Evolutionary conservation across 2,797 vertebrate genomes (phyloP).

Genomic region (Rhynchotus rufescens): DNA sequence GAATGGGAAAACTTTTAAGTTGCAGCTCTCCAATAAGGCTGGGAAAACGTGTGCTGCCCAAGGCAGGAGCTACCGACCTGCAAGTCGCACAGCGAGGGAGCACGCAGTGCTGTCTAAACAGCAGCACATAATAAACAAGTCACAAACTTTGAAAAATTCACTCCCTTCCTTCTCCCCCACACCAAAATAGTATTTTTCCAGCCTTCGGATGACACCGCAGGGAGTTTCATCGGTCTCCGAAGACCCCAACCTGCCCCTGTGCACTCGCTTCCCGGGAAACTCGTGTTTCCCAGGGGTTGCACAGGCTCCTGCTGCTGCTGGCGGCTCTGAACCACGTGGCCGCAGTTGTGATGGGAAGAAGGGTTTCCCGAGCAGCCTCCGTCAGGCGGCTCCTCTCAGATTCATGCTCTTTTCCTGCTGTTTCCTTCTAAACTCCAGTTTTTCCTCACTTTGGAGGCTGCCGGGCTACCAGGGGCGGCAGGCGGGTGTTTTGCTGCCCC

Average conservation of each 20-base stretch:
- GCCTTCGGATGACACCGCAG: background rate
- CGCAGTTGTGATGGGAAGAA: background rate
- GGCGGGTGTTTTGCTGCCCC: background rate
- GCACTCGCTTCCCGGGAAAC: background rate
- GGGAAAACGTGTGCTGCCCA: background rate
- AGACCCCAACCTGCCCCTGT: background rate
- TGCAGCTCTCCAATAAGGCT: background rate
- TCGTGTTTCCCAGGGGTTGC: background rate
- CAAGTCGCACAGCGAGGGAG: background rate
- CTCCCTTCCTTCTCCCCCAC: background rate
- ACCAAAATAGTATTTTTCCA: background rate
- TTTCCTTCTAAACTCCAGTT: background rate
- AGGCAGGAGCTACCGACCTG: background rate
- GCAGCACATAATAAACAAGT: background rate
- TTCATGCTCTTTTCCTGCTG: background rate
- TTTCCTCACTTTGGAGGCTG: background rate
- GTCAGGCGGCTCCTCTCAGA: background rate
- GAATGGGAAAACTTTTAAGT: background rate
- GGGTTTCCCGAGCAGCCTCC: background rate
- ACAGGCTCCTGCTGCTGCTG: background rate
- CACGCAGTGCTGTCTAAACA: background rate
- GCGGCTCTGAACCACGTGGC: conserved; percentile 12
- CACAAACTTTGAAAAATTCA: background rate
- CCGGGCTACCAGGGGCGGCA: background rate
- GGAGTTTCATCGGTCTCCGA: background rate